Conservation (phyloP, 23 tunicate genomes). For the Trididemnum miniatum region DNA sequence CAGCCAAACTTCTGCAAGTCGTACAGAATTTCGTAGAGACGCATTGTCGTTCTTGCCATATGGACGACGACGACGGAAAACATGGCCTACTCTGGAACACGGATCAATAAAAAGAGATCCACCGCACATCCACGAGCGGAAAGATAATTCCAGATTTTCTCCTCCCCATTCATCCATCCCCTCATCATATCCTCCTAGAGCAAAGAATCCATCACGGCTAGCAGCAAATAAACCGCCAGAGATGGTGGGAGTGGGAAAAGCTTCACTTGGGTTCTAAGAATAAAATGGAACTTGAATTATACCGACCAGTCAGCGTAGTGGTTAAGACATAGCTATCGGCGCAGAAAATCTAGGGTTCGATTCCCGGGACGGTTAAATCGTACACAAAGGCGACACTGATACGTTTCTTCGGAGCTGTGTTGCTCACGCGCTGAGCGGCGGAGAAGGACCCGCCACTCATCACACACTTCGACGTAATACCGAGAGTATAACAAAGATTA, state of each 20-base stretch:
- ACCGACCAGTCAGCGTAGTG: too few species aligned
- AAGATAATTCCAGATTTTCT: conserved; percentile 72
- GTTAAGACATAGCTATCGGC: too few species aligned
- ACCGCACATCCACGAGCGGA: conserved; percentile 90
- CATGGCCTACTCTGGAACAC: conserved; percentile 79
- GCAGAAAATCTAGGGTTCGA: too few species aligned
- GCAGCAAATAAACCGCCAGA: conserved; percentile 82
- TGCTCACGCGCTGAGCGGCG: too few species aligned
- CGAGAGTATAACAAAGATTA: too few species aligned
- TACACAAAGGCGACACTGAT: too few species aligned
- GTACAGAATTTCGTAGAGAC: conserved; percentile 27
- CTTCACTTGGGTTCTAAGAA: conserved; percentile 34
- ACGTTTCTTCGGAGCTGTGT: too few species aligned
- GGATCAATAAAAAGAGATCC: conserved; percentile 59
- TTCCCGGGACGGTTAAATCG: too few species aligned
- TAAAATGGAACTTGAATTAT: too few species aligned
- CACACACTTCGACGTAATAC: too few species aligned
- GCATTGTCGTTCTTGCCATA: conserved; percentile 31
- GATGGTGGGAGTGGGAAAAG: conserved; percentile 71
- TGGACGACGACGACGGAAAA: conserved; percentile 57
- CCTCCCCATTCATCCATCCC: conserved; percentile 91
- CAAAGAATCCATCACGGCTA: conserved; percentile 43
- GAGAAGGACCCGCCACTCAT: too few species aligned
- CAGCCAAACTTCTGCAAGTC: conserved; percentile 81
- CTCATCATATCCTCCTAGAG: conserved; percentile 77